These are phyloP conservation scores for Leptopterna dolabrata DNA, from an alignment of 2,888 invertebrate genomes.

Conservation along the genomic window DNA sequence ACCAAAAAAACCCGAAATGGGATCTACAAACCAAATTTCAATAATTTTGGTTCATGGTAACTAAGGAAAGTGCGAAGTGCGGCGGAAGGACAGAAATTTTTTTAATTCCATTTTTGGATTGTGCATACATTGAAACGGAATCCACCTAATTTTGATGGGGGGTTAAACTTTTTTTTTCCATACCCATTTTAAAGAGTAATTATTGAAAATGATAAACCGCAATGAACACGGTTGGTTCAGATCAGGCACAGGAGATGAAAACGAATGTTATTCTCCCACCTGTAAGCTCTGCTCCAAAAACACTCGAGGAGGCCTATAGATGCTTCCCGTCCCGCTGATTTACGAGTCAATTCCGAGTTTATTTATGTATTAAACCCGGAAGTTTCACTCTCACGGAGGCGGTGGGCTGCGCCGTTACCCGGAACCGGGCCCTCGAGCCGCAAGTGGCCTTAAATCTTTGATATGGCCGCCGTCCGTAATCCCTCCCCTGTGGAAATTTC, in stretches of 20 bases:
- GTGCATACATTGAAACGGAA: no score
- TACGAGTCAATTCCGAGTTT: not conserved
- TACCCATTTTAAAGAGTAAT: no score
- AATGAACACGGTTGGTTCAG: no score
- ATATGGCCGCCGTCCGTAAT: conserved; percentile 11
- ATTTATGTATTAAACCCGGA: conserved; percentile 7
- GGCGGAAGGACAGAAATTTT: no score
- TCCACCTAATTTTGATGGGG: no score
- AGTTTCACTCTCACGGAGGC: not conserved
- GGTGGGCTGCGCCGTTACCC: not conserved
- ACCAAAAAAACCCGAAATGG: no score
- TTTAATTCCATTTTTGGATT: no score
- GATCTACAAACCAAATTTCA: no score
- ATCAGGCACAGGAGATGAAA: not conserved
- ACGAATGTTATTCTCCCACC: not conserved
- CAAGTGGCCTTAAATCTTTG: conserved; percentile 11
- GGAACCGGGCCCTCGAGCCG: conserved; percentile 3
- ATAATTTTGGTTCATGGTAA: no score
- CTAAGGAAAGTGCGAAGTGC: no score
- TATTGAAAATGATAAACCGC: no score
- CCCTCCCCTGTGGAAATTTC: not conserved
- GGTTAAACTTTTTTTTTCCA: no score
- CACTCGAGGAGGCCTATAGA: not conserved
- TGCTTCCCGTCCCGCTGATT: not conserved
- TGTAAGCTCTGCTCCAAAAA: not conserved